Evolutionary conservation across 2,113 vertebrate species (phyloP).

Genomic region (Thinocorus orbignyianus): DNA sequence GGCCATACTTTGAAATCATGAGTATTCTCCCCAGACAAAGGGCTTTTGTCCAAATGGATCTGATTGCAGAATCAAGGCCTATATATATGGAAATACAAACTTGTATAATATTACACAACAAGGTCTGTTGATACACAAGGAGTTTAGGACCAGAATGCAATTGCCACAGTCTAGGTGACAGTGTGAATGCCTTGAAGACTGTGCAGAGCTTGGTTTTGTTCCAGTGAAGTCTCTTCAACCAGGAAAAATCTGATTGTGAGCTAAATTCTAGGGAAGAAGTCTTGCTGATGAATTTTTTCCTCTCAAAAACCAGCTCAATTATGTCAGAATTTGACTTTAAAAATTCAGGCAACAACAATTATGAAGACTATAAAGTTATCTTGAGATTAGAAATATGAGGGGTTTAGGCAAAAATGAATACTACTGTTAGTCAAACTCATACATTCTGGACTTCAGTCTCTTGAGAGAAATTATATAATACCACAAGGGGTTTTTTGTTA

Average conservation of each 20-base stretch:
- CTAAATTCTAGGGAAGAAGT: neutral
- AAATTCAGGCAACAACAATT: neutral
- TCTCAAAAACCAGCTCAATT: neutral
- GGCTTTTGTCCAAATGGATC: slow-evolving; percentile 51
- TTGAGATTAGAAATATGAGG: neutral
- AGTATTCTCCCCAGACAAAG: slow-evolving; percentile 54
- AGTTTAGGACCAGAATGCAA: neutral
- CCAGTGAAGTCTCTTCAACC: neutral
- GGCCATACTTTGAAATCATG: slow-evolving; percentile 27
- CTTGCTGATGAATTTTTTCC: neutral
- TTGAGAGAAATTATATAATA: neutral
- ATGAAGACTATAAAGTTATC: neutral
- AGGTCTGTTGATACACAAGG: neutral
- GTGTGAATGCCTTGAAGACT: neutral
- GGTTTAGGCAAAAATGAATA: neutral
- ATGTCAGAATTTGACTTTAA: neutral
- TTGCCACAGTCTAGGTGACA: neutral
- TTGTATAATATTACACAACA: neutral
- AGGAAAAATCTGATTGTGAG: neutral
- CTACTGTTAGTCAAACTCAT: neutral
- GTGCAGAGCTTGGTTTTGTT: neutral
- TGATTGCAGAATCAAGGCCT: slow-evolving; percentile 29
- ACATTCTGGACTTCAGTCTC: neutral
- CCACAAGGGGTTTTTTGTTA: neutral
- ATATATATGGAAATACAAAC: slow-evolving; percentile 60